Conservation (phyloP, 2,888 invertebrate species). For the Pollenia labialis region DNA sequence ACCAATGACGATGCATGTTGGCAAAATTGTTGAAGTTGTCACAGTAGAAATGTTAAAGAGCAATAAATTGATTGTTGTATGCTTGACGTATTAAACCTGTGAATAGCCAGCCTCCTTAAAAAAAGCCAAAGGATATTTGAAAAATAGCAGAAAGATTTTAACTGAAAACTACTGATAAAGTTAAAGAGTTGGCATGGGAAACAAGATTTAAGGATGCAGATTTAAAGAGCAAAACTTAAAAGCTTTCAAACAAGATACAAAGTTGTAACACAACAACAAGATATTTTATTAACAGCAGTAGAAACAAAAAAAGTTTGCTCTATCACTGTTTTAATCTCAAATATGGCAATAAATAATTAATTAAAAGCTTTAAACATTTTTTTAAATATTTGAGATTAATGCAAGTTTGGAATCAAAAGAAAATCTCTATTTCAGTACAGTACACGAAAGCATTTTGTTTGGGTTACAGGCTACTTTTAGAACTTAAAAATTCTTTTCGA, state of each 20-base stretch:
- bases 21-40: background rate
- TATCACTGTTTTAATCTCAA: no score
- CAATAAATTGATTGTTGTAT: conserved; percentile 27
- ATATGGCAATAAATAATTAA: no score
- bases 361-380: no score
- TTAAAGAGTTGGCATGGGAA: background rate
- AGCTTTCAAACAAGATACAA: background rate
- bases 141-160: background rate
- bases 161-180: background rate
- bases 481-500: no score
- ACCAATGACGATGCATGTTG: background rate
- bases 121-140: conserved; percentile 13
- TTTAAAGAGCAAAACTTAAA: background rate
- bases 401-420: no score
- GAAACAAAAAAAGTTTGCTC: no score
- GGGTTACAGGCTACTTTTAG: no score
- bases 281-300: no score
- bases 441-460: no score
- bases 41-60: background rate
- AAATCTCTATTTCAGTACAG: no score
- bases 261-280: no score
- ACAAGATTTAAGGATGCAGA: background rate
- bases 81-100: background rate
- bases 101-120: background rate
- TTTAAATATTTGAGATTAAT: no score